Evolutionary conservation across 64 coral and sea anemone genomes (phyloP), one percentile per base, ranked within the genome.

Genomic region (Catalaphyllia jardinei): DNA sequence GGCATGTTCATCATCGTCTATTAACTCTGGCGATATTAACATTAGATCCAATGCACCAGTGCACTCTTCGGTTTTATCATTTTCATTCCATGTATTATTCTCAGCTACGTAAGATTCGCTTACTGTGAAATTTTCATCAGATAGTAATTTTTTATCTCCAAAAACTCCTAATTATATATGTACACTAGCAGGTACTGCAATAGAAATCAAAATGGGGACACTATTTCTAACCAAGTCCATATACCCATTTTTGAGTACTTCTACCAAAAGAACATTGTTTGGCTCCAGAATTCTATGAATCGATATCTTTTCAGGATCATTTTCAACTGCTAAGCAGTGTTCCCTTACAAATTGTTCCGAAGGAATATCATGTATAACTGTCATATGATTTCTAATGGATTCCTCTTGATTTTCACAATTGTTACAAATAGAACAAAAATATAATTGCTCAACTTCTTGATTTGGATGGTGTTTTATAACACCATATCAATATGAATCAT

Each of bases 1-100:
- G 4, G 22, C 8, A 28, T 25, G 38, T 73, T 87, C 67, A 54
- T 24, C 14, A 10, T 20, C 65, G 14, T 54, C 67, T 8, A 71
- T 14, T 74, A 87, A 87, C 16, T 73, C 84, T 50, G 84, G 15
- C 12, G 67, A 15, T 42, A 42, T 87, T 7, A 87, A 57, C 84
- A 87, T 71, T 29, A 51, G 74, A n/a, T 69, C 67, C 35, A 42
- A 72, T 10, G 39, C 84, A 50, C 84, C 84, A 24, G 84, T 42
- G 50, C 12, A 19, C 17, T 29, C 8, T 73, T 87, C 64, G 15
- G 62, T 25, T 0, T 83, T 39, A 73, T 87, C 65, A 35, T 10
- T 42, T 69, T 54, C 67, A 67, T 16, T 31, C 65, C 67, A 67
- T 7, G 22, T 27, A 51, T 87, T 38, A 72, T 39, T 22, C 10